Evolutionary conservation across 2,888 invertebrate species (phyloP), one percentile per base, ranked within the genome.

Genomic region (Eupithecia dodoneata): DNA sequence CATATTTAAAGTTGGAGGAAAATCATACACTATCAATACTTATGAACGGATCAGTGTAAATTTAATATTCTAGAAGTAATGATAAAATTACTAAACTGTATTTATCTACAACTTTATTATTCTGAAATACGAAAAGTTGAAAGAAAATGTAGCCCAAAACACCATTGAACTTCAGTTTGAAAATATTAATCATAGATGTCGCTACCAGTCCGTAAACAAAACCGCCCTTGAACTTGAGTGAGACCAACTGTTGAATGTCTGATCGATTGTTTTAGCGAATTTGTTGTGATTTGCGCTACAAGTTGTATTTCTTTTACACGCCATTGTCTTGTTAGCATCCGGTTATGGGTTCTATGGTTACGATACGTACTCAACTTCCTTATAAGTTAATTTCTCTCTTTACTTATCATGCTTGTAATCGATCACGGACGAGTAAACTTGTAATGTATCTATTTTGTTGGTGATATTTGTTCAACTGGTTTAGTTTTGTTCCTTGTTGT

Each of bases 171-270:
- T 45, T 66, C 15, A 55, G 70, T 66, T 30, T 49, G 41, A 13
- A 15, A 73, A 65, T 42, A 76, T 10, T 0, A 30, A 41, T 7
- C 69, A 76, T n/a, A 81, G 81, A 81, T 81, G 81, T 75, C 81
- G 59, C 80, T 72, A 78, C 74, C 6, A 41, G n/a, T 44, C 47
- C 47, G 47, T 30, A 73, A 66, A 72, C 66, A 73, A 41, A 44
- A 41, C 18, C 42, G 71, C 18, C 67, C 75, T 78, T 78, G 78
- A 74, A 76, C 74, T 74, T 76, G 72, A 47, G 41, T 13, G 71
- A 73, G 59, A 71, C 76, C 76, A 79, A 76, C 76, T 76, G 79
- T 76, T 79, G 79, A 74, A 45, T 67, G 30, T 63, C 63, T 2
- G 18, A 30, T 30, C 63, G 63, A 63, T 63, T 18, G 10, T 30